phyloP scores from a whole-genome alignment of 1,140 invertebrate genomes.

The Atta colombica region DNA sequence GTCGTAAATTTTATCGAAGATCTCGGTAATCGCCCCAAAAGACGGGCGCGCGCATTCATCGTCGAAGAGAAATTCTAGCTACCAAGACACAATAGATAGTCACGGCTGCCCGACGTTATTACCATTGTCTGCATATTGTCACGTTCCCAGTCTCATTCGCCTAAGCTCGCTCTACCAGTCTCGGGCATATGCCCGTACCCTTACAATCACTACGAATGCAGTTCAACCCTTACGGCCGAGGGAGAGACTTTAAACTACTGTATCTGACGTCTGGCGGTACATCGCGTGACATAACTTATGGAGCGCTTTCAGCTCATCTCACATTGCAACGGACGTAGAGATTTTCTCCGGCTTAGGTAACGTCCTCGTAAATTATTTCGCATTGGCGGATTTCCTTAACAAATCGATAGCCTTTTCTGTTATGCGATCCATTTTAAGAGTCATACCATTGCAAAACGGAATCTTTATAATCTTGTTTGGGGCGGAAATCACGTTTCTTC shows the following conservation, averaged over 20 bases:
- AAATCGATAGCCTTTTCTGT: neutral
- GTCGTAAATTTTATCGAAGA: constrained; percentile 17
- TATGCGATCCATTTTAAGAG: neutral
- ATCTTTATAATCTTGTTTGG: constrained; percentile 40
- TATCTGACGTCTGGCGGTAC: constrained; percentile 44
- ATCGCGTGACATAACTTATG: constrained; percentile 36
- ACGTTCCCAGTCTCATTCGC: constrained; percentile 40
- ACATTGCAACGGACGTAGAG: constrained; percentile 10
- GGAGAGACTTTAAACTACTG: constrained; percentile 44
- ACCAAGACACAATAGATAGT: constrained; percentile 51
- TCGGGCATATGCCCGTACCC: neutral
- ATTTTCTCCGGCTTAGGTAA: neutral
- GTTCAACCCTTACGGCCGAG: constrained; percentile 22
- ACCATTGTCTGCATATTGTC: constrained; percentile 59
- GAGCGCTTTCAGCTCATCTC: neutral
- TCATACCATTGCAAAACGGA: neutral
- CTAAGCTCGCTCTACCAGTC: constrained; percentile 28
- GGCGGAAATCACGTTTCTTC: constrained; percentile 40
- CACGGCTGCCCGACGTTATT: constrained; percentile 36
- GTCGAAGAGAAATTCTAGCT: neutral
- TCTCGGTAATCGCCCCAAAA: constrained; percentile 15
- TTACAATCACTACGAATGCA: constrained; percentile 26
- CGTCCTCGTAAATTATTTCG: neutral
- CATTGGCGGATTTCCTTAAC: constrained; percentile 5
- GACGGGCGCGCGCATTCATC: neutral